Conservation (phyloP, 2,797 vertebrate species). For the Simalia tracyae region DNA sequence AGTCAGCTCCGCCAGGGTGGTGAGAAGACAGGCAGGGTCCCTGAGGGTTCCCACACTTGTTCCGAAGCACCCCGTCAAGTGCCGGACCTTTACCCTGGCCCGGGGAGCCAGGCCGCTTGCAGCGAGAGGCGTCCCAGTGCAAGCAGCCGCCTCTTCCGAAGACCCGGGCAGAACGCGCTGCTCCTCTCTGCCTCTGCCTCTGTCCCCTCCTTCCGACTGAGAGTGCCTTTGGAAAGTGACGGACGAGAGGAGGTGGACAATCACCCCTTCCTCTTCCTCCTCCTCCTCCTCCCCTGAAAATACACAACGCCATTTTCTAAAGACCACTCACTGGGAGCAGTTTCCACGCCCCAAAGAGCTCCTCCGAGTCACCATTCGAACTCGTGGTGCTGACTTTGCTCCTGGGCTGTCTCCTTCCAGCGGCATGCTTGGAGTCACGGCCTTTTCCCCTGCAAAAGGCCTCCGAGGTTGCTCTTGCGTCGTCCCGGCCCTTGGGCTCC, state of each 20-base stretch:
- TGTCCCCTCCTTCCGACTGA: not conserved
- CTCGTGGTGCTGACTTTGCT: constrained; percentile 56
- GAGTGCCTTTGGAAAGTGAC: not conserved
- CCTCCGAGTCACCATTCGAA: constrained; percentile 33
- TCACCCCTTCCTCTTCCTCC: not conserved
- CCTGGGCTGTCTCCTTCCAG: constrained; percentile 46
- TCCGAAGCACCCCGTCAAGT: constrained; percentile 10
- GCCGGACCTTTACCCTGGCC: constrained; percentile 6
- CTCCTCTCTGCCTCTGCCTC: not conserved
- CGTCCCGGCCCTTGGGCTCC: not conserved
- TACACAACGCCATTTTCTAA: not conserved
- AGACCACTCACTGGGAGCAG: not conserved
- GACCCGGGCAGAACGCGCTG: not conserved
- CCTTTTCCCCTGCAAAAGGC: constrained; percentile 14
- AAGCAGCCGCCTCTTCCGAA: not conserved
- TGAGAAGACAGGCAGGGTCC: constrained; percentile 48
- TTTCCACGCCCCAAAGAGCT: not conserved
- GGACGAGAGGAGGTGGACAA: not conserved
- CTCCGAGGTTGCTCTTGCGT: constrained; percentile 14
- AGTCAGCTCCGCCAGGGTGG: constrained; percentile 31
- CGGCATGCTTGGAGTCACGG: constrained; percentile 17
- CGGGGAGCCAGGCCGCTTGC: not conserved
- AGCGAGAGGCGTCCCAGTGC: not conserved
- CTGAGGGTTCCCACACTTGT: not conserved
- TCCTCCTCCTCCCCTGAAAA: not conserved